A percentile compares a stretch with the other conserved stretches of the same genome.
Evolutionary conservation across 1,140 invertebrate genomes (phyloP).

Genomic region (Ganaspis sp.): DNA sequence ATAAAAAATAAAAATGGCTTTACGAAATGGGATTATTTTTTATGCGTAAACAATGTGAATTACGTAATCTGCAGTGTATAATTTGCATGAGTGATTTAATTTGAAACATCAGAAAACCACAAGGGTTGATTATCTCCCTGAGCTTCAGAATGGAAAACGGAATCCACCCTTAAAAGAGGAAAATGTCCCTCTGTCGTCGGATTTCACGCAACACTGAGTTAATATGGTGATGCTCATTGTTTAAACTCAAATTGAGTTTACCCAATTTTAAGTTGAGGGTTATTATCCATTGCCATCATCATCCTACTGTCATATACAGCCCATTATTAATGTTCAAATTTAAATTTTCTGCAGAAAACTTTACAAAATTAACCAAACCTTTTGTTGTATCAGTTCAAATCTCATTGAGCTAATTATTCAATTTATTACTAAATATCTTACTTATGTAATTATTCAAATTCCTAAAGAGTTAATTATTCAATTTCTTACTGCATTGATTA

Average conservation of each 20-base stretch:
- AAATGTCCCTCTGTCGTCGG: constrained; percentile 67
- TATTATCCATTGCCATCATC: constrained; percentile 48
- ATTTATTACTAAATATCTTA: too few species aligned
- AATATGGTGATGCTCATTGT: constrained; percentile 68
- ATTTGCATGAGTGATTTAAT: constrained; percentile 27
- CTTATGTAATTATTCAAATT: too few species aligned
- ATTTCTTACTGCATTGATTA: too few species aligned
- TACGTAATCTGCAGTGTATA: constrained; percentile 5
- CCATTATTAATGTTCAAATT: constrained; percentile 30
- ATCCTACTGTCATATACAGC: too few species aligned
- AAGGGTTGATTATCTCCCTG: constrained; percentile 36
- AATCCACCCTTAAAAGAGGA: constrained; percentile 57
- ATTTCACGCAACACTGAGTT: constrained; percentile 71
- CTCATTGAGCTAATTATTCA: too few species aligned
- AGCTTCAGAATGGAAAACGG: constrained; percentile 38
- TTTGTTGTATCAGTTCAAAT: too few species aligned
- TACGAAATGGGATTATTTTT: too few species aligned
- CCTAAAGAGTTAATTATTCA: too few species aligned
- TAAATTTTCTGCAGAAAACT: not conserved
- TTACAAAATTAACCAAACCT: too few species aligned
- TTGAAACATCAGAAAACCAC: constrained; percentile 1
- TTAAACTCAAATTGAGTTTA: constrained; percentile 63
- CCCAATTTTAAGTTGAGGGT: constrained; percentile 51
- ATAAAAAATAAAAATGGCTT: too few species aligned
- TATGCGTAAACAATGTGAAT: not conserved